phyloP scores from a whole-genome alignment of 2,113 vertebrate species.

The Arizona elegans region DNA sequence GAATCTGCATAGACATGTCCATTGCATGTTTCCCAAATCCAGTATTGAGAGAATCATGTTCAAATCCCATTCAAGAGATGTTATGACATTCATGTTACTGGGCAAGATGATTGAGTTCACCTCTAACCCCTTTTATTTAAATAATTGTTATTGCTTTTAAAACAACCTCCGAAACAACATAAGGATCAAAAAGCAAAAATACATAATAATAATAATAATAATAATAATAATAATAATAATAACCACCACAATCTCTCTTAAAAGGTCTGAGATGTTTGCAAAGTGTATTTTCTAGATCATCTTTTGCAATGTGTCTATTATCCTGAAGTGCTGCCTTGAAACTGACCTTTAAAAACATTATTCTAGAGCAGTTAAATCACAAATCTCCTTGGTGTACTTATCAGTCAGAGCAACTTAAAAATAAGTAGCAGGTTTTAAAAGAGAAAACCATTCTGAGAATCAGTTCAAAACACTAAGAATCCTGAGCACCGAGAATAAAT shows the following conservation, averaged over 20 bases:
- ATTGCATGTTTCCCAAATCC: neutral
- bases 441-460: conserved; percentile 8
- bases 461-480: conserved; percentile 19
- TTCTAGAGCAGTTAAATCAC: conserved; percentile 35
- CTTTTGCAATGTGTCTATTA: neutral
- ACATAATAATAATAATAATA: neutral
- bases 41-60: neutral
- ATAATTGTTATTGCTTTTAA: neutral
- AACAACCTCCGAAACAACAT: neutral
- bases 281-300: neutral
- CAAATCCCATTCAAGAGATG: neutral
- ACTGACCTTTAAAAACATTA: conserved; percentile 36
- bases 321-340: conserved; percentile 31
- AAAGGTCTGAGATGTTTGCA: neutral
- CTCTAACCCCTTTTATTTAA: neutral
- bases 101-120: neutral
- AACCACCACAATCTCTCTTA: neutral
- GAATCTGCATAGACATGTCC: neutral
- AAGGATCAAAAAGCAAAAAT: neutral
- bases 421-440: conserved; percentile 18
- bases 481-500: conserved; percentile 13
- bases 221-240: too few species aligned
- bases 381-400: conserved; percentile 19
- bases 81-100: neutral
- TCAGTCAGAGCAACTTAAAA: conserved; percentile 33